These are phyloP conservation scores for Sakesphorus luctuosus DNA, from an alignment of 2,113 vertebrate species.

Conservation along the genomic window DNA sequence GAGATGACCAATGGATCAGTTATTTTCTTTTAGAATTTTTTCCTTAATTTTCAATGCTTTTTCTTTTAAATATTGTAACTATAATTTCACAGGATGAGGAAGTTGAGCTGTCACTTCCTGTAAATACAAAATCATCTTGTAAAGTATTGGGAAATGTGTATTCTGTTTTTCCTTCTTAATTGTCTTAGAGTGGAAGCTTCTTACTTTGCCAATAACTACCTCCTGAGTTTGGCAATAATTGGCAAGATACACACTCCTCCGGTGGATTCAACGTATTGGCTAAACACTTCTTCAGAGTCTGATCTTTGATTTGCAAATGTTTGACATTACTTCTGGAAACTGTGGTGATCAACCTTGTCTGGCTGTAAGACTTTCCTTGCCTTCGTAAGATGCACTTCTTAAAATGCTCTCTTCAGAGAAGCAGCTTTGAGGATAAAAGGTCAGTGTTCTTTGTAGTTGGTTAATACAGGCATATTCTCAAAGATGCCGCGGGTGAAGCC, in stretches of 20 bases:
- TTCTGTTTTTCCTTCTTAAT: neutral
- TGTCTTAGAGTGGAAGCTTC: neutral
- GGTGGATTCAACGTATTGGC: neutral
- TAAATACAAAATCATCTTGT: neutral
- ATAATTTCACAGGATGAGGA: neutral
- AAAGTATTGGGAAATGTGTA: neutral
- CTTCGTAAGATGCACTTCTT: neutral
- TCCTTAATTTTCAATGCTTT: neutral
- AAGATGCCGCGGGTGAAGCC: neutral
- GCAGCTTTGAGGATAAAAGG: neutral
- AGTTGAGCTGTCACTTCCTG: neutral
- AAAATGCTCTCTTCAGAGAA: neutral
- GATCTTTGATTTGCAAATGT: neutral
- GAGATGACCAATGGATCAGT: neutral
- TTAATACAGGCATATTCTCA: fast-evolving
- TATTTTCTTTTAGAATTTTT: neutral
- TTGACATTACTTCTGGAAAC: neutral
- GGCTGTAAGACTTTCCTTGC: neutral
- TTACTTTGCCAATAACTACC: conserved; percentile 54
- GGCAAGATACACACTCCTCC: neutral
- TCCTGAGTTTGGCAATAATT: conserved; percentile 48
- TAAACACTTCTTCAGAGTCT: neutral
- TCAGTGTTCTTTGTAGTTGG: fast-evolving
- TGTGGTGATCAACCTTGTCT: neutral
- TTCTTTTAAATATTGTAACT: neutral